A percentile compares a stretch with the other conserved stretches of the same genome.
phyloP scores from a whole-genome alignment of 2,797 vertebrate genomes.

The Sebastes matsubarae region DNA sequence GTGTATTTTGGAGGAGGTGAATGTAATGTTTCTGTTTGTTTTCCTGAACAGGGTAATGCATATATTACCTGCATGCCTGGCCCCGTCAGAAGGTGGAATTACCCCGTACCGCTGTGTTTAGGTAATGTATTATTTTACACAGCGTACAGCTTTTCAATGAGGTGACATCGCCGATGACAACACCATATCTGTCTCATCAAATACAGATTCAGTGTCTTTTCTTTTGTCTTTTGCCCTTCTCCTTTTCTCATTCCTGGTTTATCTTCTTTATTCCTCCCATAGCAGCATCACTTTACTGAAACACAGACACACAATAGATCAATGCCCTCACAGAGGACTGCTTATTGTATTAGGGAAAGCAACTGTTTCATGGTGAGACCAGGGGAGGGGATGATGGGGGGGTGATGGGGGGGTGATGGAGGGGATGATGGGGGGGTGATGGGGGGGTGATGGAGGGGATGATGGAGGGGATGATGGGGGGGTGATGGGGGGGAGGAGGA shows the following conservation, averaged over 20 bases:
- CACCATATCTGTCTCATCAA: conserved; percentile 25
- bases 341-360: conserved; percentile 51
- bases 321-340: conserved; percentile 27
- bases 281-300: neutral
- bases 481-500: neutral
- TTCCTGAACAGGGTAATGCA: conserved; percentile 89
- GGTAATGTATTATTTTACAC: conserved; percentile 80
- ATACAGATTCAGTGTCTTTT: neutral
- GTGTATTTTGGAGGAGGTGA: conserved; percentile 18
- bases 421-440: neutral
- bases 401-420: neutral
- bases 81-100: conserved; percentile 98
- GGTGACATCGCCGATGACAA: conserved; percentile 19
- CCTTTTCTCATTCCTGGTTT: neutral
- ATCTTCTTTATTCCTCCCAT: conserved; percentile 1
- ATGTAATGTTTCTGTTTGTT: conserved; percentile 50
- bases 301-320: conserved; percentile 32
- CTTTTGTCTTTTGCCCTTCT: conserved; percentile 7
- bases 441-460: conserved; percentile 9
- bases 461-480: neutral
- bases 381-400: neutral
- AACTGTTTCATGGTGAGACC: conserved; percentile 39
- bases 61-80: conserved; percentile 99
- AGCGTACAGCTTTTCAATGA: conserved; percentile 22
- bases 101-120: conserved; percentile 95